These are phyloP conservation scores for Esox lucius DNA, from an alignment of 2,797 vertebrate species.

Conservation along the genomic window DNA sequence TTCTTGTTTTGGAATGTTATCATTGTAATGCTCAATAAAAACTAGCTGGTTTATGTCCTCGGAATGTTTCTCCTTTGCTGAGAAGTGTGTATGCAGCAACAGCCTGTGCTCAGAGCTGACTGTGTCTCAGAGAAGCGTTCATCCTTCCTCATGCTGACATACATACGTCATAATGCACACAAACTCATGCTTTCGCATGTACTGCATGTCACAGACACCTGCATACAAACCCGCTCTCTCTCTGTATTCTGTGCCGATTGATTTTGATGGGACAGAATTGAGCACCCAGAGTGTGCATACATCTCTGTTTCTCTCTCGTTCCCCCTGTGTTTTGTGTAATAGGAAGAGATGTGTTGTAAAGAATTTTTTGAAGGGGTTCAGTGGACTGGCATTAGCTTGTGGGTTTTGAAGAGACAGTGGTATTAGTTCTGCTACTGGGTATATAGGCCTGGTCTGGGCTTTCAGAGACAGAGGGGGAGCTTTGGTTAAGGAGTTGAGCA, in stretches of 20 bases:
- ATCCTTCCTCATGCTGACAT: conserved; percentile 61
- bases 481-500: conserved; percentile 11
- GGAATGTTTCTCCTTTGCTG: conserved; percentile 42
- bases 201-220: background rate
- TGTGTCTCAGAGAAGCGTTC: conserved; percentile 61
- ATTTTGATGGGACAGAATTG: background rate
- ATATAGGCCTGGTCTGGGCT: background rate
- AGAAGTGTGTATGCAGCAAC: conserved; percentile 46
- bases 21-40: too few species aligned
- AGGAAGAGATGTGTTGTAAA: conserved; percentile 11
- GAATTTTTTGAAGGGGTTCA: conserved; percentile 23
- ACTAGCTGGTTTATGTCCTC: too few species aligned
- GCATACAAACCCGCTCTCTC: background rate
- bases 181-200: background rate
- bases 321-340: background rate
- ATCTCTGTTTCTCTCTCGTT: background rate
- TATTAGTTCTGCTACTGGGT: background rate
- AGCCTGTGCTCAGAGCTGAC: conserved; percentile 50
- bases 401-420: conserved; percentile 14
- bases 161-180: conserved; percentile 28
- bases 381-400: conserved; percentile 31
- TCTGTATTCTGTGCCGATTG: background rate
- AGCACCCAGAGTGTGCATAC: background rate
- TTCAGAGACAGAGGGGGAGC: conserved; percentile 2
- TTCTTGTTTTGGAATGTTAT: too few species aligned